Conservation (phyloP, 2,888 invertebrate species). For the Unio pictorum region DNA sequence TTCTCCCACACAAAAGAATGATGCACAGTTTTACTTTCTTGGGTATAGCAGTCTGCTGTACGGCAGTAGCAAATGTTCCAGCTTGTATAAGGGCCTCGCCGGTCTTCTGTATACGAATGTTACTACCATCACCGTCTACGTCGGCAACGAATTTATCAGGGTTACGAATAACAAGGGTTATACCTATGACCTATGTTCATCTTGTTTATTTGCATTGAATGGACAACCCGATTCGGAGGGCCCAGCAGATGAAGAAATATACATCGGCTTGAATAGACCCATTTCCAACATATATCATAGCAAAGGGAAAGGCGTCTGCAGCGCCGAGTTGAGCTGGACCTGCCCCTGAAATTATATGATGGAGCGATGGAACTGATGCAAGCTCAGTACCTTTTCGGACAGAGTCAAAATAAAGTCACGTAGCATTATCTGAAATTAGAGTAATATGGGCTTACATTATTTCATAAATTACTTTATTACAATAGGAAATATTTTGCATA, state of each 20-base stretch:
- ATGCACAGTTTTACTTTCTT: conserved; percentile 4
- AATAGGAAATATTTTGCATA: no score
- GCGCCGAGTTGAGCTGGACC: conserved; percentile 3
- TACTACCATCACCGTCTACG: background rate
- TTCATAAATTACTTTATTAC: no score
- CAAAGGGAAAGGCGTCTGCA: conserved; percentile 1
- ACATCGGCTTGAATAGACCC: conserved; percentile 6
- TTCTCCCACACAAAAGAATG: background rate
- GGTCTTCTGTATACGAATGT: background rate
- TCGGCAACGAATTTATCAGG: conserved; percentile 4
- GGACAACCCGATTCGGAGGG: conserved; percentile 4
- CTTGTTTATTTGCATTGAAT: conserved; percentile 9
- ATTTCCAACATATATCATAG: background rate
- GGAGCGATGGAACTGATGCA: no score
- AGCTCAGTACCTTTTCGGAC: no score
- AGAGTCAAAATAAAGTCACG: no score
- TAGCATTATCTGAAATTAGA: no score
- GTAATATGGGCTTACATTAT: no score
- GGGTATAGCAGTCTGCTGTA: background rate
- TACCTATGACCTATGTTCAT: background rate
- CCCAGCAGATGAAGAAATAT: background rate
- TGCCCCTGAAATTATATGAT: background rate
- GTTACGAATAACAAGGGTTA: conserved; percentile 9
- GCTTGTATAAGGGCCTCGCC: background rate
- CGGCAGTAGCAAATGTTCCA: conserved; percentile 2